Base-by-base conservation (phyloP, 1,140 invertebrate genomes). In the Prorops nasuta region DNA sequence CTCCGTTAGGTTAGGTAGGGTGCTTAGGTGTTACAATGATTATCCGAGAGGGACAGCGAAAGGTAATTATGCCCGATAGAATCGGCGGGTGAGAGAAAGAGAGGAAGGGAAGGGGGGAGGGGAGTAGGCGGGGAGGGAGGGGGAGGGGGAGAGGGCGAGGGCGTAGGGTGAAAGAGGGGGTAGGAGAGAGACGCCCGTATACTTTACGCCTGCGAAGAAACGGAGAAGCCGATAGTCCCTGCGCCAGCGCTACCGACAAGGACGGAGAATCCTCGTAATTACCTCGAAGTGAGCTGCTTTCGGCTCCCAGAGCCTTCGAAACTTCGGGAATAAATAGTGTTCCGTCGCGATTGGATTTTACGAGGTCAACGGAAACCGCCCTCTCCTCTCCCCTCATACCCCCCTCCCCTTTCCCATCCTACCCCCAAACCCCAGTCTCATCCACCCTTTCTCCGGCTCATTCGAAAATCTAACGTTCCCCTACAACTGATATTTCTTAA, bases 11-110 rank as follows among this genome's bases (percentile, higher is more conserved):
- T 71, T 71, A 69, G 72, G 69, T 72, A 69, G 71, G 69, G 71
- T 74, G 71, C 73, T 77, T 77, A 74, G 74, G 73, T 76, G 73
- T 77, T 76, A 76, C 73, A 76, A 76, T 76, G 74, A 76, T 76
- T 77, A 77, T 75, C 63, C 66, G 73, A 77, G 72, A 77, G 70
- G 72, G 74, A 77, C 73, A 74, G 73, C 70, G 57, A 69, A 67
- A 74, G 73, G 73, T 74, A 76, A 74, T 76, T 75, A 76, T 74
- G 67, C 72, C 53, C 65, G 73, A 76, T 75, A 73, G 67, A 70
- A 74, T 73, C 65, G 62, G 65, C 53, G 61, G 38, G 69, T 54
- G 61, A 32, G 58, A 74, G 66, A 38, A 64, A n/a, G n/a, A n/a
- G n/a, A n/a, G n/a, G n/a, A n/a, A n/a, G n/a, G n/a, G n/a, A n/a